Evolutionary conservation across 2,797 vertebrate species (phyloP).

Genomic region (Coregonus ussuriensis): DNA sequence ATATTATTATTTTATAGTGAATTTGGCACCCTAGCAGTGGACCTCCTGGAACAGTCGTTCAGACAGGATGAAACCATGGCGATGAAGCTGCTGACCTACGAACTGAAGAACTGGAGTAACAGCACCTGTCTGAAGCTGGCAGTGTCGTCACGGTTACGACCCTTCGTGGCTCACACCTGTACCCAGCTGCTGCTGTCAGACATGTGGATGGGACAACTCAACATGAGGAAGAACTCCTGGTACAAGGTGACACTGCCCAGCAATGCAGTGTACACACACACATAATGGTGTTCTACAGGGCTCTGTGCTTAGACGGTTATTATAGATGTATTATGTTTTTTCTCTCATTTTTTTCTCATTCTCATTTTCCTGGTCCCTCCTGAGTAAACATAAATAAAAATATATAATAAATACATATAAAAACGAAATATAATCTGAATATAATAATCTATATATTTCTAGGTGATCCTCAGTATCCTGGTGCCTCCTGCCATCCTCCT

Average conservation of each 20-base stretch:
- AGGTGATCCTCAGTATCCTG: conserved; percentile 98
- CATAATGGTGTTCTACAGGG: neutral
- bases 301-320: too few species aligned
- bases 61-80: conserved; percentile 98
- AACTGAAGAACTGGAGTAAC: conserved; percentile 99
- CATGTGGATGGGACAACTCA: conserved; percentile 99
- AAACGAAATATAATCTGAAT: neutral
- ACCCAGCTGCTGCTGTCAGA: conserved; percentile 97
- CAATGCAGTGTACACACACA: neutral
- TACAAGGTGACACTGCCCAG: conserved; percentile 86
- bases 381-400: too few species aligned
- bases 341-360: too few species aligned
- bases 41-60: conserved; percentile 95
- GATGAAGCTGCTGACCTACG: conserved; percentile 98
- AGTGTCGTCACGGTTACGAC: conserved; percentile 92
- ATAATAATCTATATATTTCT: conserved; percentile 49
- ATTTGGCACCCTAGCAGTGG: conserved; percentile 94
- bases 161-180: conserved; percentile 96
- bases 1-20: conserved; percentile 74
- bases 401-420: neutral
- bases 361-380: too few species aligned
- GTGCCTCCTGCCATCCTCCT: conserved; percentile 94
- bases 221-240: conserved; percentile 99
- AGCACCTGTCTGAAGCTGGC: conserved; percentile 97
- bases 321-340: too few species aligned